Conservation (phyloP, 2,797 vertebrate genomes). For the Hozukius guyotensis region DNA sequence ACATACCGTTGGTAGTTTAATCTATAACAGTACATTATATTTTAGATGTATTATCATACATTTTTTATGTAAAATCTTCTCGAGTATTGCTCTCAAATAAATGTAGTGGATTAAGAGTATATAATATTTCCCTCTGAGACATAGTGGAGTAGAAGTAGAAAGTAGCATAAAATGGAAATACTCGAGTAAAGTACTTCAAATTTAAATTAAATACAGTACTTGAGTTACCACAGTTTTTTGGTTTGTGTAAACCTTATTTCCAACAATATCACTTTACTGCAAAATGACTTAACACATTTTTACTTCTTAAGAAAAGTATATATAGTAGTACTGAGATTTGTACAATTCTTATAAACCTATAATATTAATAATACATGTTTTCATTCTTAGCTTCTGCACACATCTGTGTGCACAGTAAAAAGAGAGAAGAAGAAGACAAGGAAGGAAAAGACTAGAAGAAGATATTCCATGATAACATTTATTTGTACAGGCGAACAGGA, state of each 20-base stretch:
- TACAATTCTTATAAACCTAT: too few relatives aligned
- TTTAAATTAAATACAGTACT: not conserved
- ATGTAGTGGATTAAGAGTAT: not conserved
- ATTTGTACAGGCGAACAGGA: conserved; percentile 67
- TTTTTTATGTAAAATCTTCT: too few relatives aligned
- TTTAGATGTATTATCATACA: not conserved
- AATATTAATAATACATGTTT: not conserved
- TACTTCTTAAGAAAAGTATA: not conserved
- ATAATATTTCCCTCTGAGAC: not conserved
- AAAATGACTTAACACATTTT: too few relatives aligned
- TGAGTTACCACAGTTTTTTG: not conserved
- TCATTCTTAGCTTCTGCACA: not conserved
- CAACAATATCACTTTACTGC: not conserved
- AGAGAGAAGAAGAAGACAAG: not conserved
- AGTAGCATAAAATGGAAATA: not conserved
- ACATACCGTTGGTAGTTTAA: too few relatives aligned
- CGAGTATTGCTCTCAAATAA: not conserved
- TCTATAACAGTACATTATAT: too few relatives aligned
- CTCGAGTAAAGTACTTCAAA: not conserved
- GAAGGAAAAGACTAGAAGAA: not conserved
- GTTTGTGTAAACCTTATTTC: not conserved
- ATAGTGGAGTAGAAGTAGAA: not conserved
- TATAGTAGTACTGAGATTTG: too few relatives aligned
- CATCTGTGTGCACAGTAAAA: not conserved
- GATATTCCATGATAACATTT: conserved; percentile 60